Percentiles rank a stretch among this genome's conserved stretches.
Evolutionary conservation across 2,888 invertebrate genomes (phyloP).

Genomic region (Ellobium chinense): DNA sequence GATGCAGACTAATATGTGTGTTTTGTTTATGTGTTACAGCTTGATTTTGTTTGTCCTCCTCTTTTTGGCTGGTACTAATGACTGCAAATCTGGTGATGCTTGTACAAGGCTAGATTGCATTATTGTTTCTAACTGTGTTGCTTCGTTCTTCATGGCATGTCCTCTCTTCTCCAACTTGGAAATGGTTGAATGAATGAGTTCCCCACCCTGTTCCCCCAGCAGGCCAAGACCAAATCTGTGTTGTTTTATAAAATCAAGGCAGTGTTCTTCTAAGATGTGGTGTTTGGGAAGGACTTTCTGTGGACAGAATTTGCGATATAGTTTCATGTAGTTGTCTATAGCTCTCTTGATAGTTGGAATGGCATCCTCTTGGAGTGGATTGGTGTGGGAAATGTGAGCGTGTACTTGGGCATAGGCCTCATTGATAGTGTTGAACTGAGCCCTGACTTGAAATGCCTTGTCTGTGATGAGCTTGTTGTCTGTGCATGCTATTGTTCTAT

Average conservation of each 20-base stretch:
- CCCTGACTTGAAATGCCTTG: background rate
- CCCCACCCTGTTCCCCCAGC: background rate
- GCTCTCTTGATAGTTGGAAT: background rate
- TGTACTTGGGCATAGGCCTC: background rate
- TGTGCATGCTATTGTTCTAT: no score
- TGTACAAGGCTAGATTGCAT: background rate
- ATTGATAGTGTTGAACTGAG: background rate
- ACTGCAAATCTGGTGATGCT: background rate
- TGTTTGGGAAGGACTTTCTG: slow-evolving; percentile 4
- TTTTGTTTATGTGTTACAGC: no score
- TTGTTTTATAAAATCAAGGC: background rate
- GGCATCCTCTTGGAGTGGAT: background rate
- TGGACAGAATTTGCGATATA: background rate
- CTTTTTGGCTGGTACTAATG: background rate
- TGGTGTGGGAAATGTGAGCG: background rate
- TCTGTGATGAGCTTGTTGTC: background rate
- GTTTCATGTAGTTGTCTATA: slow-evolving; percentile 2
- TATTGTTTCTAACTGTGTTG: background rate
- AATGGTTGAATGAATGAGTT: background rate
- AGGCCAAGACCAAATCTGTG: background rate
- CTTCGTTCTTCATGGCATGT: background rate
- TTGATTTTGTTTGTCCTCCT: background rate
- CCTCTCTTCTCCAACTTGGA: background rate
- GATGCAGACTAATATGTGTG: no score
- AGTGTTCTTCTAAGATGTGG: slow-evolving; percentile 9